A percentile compares a stretch with the other conserved stretches of the same genome.
Conservation (phyloP, 2,888 invertebrate species). For the Elmis aenea region DNA sequence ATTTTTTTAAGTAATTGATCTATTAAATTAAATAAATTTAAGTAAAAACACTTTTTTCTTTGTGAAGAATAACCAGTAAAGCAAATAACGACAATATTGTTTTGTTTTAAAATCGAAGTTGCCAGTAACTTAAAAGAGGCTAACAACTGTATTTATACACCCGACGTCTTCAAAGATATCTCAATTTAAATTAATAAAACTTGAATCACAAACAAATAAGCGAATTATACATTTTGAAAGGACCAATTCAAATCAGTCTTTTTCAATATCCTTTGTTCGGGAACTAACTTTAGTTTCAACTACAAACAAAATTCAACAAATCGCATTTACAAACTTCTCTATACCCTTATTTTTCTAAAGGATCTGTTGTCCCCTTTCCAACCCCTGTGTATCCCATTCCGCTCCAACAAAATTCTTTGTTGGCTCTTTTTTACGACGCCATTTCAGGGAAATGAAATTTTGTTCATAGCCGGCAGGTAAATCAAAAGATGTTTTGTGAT, state of each 20-base stretch:
- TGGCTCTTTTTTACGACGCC: conserved; percentile 43
- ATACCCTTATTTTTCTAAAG: conserved; percentile 34
- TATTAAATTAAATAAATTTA: too few relatives aligned
- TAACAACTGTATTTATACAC: too few relatives aligned
- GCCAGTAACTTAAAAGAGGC: too few relatives aligned
- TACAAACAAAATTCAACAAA: conserved; percentile 41
- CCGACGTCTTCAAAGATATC: too few relatives aligned
- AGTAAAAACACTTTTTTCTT: too few relatives aligned
- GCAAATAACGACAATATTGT: too few relatives aligned
- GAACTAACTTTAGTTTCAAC: conserved; percentile 34
- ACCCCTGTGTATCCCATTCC: conserved; percentile 9
- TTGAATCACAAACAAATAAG: neutral
- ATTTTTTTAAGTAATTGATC: too few relatives aligned
- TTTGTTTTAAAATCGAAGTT: too few relatives aligned
- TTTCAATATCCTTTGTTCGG: conserved; percentile 27
- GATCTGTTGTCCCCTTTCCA: conserved; percentile 14
- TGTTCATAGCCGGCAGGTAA: conserved; percentile 44
- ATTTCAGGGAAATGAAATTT: conserved; percentile 46
- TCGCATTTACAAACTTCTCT: conserved; percentile 42
- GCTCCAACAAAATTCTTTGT: conserved; percentile 29
- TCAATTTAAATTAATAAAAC: too few relatives aligned
- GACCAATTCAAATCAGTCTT: conserved; percentile 10
- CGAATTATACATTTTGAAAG: neutral
- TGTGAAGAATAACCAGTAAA: too few relatives aligned
- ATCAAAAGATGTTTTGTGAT: conserved; percentile 38